A percentile compares a stretch with the other conserved stretches of the same genome.
These are phyloP conservation scores for Distichodus sexfasciatus DNA, from an alignment of 2,797 vertebrate species.

Conservation along the genomic window DNA sequence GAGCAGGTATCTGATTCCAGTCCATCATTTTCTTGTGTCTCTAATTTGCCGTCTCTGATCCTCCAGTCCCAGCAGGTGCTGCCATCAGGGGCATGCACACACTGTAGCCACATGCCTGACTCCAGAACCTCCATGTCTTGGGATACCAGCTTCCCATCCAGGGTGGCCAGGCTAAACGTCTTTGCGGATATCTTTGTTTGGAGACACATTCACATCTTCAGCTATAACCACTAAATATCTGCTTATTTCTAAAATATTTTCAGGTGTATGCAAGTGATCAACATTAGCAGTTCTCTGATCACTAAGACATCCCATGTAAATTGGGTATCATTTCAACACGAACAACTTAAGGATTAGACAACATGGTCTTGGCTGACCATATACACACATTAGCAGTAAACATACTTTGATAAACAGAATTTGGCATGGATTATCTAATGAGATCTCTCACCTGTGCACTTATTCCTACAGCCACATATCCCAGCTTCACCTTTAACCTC, in stretches of 20 bases:
- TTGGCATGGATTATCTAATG: not conserved
- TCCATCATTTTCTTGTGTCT: slow-evolving; percentile 63
- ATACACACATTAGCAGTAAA: too few relatives aligned
- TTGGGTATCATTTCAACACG: too few relatives aligned
- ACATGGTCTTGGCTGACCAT: too few relatives aligned
- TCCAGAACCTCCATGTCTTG: slow-evolving; percentile 82
- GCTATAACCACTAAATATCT: not conserved
- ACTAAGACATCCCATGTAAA: too few relatives aligned
- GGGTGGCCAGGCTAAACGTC: slow-evolving; percentile 87
- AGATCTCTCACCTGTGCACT: slow-evolving; percentile 84
- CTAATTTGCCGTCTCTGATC: slow-evolving; percentile 82
- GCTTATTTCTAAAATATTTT: not conserved
- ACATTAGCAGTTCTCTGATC: too few relatives aligned
- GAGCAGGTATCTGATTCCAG: slow-evolving; percentile 39
- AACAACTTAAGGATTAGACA: too few relatives aligned
- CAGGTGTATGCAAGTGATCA: too few relatives aligned
- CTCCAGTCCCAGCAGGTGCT: slow-evolving; percentile 87
- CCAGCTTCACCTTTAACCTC: slow-evolving; percentile 84
- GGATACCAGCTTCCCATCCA: slow-evolving; percentile 81
- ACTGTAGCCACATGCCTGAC: slow-evolving; percentile 84
- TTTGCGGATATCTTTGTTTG: slow-evolving; percentile 75
- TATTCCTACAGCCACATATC: slow-evolving; percentile 89
- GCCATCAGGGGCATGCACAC: slow-evolving; percentile 82
- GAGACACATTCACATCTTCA: slow-evolving; percentile 3
- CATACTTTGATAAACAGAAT: too few relatives aligned